These are phyloP conservation scores for Otolemur crassicaudatus DNA, from an alignment of 2,797 vertebrate genomes.

Conservation along the genomic window DNA sequence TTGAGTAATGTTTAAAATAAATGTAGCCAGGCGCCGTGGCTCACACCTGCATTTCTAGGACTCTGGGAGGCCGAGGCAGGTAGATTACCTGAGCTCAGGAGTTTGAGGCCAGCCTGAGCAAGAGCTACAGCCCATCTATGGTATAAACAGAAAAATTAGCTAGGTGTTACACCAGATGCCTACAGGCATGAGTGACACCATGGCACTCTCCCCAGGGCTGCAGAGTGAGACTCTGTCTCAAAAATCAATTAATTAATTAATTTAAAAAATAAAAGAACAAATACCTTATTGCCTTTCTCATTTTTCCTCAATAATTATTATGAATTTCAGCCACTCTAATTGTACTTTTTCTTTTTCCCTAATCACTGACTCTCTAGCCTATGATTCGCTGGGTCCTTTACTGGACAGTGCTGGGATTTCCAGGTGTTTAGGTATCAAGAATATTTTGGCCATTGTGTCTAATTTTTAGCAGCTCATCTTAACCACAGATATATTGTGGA, in stretches of 20 bases:
- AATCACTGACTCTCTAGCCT: background rate
- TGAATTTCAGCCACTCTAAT: background rate
- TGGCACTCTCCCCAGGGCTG: no score
- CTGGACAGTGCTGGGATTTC: background rate
- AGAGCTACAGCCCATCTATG: no score
- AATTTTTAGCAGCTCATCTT: background rate
- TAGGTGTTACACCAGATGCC: no score
- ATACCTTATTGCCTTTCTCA: background rate
- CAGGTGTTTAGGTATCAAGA: background rate
- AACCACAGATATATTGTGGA: background rate
- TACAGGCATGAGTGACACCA: no score
- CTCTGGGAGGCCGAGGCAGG: no score
- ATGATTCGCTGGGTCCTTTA: background rate
- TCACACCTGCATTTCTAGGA: no score
- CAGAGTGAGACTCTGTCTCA: no score
- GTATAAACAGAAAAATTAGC: no score
- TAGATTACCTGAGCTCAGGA: no score
- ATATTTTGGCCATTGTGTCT: background rate
- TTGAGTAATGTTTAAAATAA: background rate
- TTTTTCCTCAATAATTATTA: background rate
- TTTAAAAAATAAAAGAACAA: background rate
- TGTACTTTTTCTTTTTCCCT: background rate
- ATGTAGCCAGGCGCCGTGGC: no score
- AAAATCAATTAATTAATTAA: no score
- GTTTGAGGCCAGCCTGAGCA: no score